A percentile compares a stretch with the other conserved stretches of the same genome.
These are phyloP conservation scores for Formicarius rufipectus DNA, from an alignment of 2,113 vertebrate species.

Conservation along the genomic window DNA sequence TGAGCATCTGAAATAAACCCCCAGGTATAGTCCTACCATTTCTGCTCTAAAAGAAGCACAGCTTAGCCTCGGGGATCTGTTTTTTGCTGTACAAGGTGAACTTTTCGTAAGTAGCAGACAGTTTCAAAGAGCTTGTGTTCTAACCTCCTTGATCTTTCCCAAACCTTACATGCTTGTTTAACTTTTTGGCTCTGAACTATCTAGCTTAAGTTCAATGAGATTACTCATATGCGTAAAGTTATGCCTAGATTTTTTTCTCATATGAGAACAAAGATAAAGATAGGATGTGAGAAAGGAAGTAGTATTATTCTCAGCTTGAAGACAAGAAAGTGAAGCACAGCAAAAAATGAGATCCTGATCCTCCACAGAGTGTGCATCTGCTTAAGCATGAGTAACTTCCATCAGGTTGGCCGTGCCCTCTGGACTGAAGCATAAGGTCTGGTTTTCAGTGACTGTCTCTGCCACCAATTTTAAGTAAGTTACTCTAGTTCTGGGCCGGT, in stretches of 20 bases:
- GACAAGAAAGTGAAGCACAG: slow-evolving; percentile 12
- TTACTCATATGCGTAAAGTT: background rate
- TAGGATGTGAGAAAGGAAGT: slow-evolving; percentile 12
- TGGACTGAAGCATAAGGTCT: background rate
- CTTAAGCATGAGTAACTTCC: background rate
- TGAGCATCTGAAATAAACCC: background rate
- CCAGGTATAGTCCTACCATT: background rate
- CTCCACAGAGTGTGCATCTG: background rate
- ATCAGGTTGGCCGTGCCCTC: background rate
- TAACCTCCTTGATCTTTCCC: background rate
- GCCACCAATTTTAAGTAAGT: background rate
- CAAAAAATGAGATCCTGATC: background rate
- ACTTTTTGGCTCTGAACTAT: background rate
- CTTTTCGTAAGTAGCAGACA: background rate
- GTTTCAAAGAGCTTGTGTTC: background rate
- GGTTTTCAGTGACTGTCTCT: background rate
- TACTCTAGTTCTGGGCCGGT: background rate
- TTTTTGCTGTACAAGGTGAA: background rate
- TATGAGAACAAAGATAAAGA: background rate
- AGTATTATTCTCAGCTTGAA: background rate
- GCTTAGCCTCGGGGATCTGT: background rate
- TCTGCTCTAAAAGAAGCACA: background rate
- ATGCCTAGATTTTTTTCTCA: background rate
- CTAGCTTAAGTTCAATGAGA: background rate
- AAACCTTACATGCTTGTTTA: background rate